phyloP scores from a whole-genome alignment of 2,113 vertebrate species.

The Pomatorhinus ruficollis region DNA sequence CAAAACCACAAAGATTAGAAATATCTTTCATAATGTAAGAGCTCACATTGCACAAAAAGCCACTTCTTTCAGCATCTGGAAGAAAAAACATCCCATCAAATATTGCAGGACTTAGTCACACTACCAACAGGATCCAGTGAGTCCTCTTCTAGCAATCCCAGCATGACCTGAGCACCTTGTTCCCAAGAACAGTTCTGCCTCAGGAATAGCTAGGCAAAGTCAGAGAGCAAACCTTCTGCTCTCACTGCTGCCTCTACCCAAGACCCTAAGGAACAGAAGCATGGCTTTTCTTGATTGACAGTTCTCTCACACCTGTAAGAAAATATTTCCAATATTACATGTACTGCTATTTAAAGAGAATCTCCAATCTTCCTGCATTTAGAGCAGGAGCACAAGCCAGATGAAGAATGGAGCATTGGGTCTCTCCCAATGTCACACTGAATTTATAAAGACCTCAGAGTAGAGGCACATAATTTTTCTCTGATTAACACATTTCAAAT shows the following conservation, averaged over 20 bases:
- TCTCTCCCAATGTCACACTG: not conserved
- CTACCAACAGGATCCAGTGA: not conserved
- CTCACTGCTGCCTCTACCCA: not conserved
- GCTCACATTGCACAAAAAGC: not conserved
- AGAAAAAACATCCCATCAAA: not conserved
- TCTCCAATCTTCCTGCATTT: not conserved
- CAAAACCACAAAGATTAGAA: conserved; percentile 7
- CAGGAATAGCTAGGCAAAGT: not conserved
- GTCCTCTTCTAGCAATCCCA: not conserved
- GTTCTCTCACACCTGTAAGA: not conserved
- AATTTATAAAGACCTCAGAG: not conserved
- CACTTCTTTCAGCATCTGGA: not conserved
- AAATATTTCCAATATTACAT: not conserved
- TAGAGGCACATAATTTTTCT: not conserved
- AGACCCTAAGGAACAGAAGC: not conserved
- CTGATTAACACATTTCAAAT: conserved; percentile 17
- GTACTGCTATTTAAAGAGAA: not conserved
- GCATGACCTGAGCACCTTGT: not conserved
- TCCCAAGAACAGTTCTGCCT: not conserved
- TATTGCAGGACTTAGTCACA: not conserved
- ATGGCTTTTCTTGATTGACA: not conserved
- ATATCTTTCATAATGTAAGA: not conserved
- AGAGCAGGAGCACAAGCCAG: not conserved
- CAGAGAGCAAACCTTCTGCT: not conserved
- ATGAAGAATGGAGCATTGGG: not conserved